Evolutionary conservation across 2,797 vertebrate species (phyloP), one percentile per base, ranked within the genome.

Genomic region (Salmo trutta): DNA sequence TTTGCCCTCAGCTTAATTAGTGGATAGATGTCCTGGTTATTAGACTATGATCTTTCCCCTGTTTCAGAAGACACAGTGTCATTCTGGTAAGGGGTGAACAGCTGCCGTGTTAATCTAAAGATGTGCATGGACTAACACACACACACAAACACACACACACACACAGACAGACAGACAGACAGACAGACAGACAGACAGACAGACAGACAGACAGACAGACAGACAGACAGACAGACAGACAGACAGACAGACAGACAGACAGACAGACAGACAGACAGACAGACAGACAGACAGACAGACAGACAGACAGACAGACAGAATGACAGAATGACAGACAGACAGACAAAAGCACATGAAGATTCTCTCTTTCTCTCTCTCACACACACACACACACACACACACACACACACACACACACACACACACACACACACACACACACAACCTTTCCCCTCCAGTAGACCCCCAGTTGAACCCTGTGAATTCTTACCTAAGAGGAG

Each of bases 21-120:
- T 84, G 84, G 85, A 81, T 77, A 88, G 83, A 87, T 78, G 81
- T 78, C 75, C 81, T 24, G 75, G 83, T 86, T 89, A 88, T 91
- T 91, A 90, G 80, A 85, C 83, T 75, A 82, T 87, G 82, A 91
- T 91, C 87, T 90, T 76, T 89, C 81, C 86, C 86, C 85, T 89
- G 80, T 90, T 88, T 89, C 85, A 90, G 74, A 51, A 77, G 69
- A 85, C 83, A 66, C 74, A 86, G 85, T 81, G 85, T 82, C 78
- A 85, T 89, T 41, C 80, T 76, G 83, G 88, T 93, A 88, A 90
- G 79, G 87, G 87, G 84, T 88, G 81, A 84, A 77, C 89, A 91
- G 86, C 86, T 88, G 83, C 91, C 81, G 81, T 89, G 88, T 91
- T 86, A 86, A 52, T 86, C 19, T 66, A 70, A 81, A 65, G 69